Percentiles rank a stretch among this genome's conserved stretches.
Evolutionary conservation across 2,113 vertebrate species (phyloP).

Genomic region (Hiodon alosoides): DNA sequence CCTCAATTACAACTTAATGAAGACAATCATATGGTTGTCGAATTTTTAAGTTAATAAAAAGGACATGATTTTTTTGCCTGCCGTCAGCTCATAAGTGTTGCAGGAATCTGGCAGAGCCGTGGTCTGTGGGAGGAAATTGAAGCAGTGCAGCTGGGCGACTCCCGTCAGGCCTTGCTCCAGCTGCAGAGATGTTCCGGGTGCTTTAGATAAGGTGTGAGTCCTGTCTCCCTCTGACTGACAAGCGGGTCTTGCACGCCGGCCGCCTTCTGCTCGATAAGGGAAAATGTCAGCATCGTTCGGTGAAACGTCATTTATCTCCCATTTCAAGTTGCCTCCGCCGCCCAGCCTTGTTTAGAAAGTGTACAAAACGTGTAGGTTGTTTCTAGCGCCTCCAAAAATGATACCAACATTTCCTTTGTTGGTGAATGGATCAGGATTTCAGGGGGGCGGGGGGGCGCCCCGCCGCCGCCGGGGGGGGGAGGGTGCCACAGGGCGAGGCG

Average conservation of each 20-base stretch:
- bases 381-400: slow-evolving; percentile 44
- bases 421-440: too few relatives aligned
- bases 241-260: slow-evolving; percentile 56
- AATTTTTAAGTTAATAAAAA: slow-evolving; percentile 53
- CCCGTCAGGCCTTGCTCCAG: slow-evolving; percentile 19
- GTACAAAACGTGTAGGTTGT: slow-evolving; percentile 49
- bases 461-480: too few relatives aligned
- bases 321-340: slow-evolving; percentile 57
- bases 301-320: slow-evolving; percentile 69
- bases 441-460: too few relatives aligned
- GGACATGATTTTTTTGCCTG: slow-evolving; percentile 48
- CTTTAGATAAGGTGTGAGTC: slow-evolving; percentile 67
- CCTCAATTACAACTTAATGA: slow-evolving; percentile 64
- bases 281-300: slow-evolving; percentile 68
- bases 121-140: background rate
- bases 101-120: slow-evolving; percentile 45
- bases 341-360: slow-evolving; percentile 53
- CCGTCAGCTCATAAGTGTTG: slow-evolving; percentile 57
- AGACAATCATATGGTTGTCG: slow-evolving; percentile 63
- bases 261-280: slow-evolving; percentile 69
- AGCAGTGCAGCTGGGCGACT: slow-evolving; percentile 4
- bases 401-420: slow-evolving; percentile 35
- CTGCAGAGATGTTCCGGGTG: slow-evolving; percentile 56
- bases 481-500: too few relatives aligned
- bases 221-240: slow-evolving; percentile 68